Evolutionary conservation across 2,113 vertebrate species (phyloP).

Genomic region (Ciconia stormi): DNA sequence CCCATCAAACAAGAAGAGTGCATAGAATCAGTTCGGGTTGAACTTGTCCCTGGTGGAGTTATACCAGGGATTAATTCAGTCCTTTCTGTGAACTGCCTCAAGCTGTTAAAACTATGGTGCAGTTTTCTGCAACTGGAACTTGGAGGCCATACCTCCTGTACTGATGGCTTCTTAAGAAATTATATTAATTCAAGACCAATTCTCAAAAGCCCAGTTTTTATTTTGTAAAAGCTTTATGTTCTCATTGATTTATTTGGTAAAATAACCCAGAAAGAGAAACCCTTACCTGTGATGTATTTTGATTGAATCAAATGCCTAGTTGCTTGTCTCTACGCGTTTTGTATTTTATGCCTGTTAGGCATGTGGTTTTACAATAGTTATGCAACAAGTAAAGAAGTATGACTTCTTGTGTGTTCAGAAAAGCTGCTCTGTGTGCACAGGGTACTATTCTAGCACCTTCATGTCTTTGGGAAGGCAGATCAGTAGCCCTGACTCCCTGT

Average conservation of each 20-base stretch:
- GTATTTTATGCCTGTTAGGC: background rate
- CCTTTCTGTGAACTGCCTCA: background rate
- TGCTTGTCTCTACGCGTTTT: background rate
- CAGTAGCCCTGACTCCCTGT: background rate
- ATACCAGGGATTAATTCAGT: background rate
- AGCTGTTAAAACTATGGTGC: background rate
- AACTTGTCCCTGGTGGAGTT: background rate
- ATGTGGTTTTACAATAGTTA: background rate
- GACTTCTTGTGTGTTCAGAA: background rate
- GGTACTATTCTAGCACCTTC: background rate
- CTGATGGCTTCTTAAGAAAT: background rate
- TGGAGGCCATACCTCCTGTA: background rate
- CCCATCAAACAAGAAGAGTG: background rate
- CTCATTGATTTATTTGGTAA: background rate
- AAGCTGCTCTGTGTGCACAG: background rate
- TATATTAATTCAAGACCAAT: background rate
- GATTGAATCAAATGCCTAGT: background rate
- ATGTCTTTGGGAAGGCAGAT: background rate
- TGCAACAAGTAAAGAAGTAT: constrained; percentile 18
- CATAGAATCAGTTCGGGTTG: background rate
- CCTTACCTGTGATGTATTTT: background rate
- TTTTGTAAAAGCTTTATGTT: background rate
- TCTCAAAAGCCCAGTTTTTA: background rate
- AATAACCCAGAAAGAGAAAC: background rate
- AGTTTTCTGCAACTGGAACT: background rate